Percentiles rank a stretch among this genome's conserved stretches.
These are phyloP conservation scores for Lasioglossum leucozonium DNA, from an alignment of 2,888 invertebrate genomes.

Conservation along the genomic window DNA sequence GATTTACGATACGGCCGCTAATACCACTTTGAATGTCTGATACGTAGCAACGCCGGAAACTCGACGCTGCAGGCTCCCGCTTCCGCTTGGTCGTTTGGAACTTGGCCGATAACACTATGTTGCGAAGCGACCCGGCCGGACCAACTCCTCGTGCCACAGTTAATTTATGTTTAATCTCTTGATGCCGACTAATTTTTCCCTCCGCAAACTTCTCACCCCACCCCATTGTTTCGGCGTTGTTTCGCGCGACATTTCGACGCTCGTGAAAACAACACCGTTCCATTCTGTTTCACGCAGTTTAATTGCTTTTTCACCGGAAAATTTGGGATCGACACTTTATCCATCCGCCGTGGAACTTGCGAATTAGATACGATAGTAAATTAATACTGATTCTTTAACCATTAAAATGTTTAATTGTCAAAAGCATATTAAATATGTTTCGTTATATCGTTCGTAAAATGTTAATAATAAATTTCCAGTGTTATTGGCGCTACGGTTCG, in stretches of 20 bases:
- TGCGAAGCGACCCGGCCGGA: conserved; percentile 44
- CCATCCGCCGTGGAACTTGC: background rate
- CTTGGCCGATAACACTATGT: conserved; percentile 63
- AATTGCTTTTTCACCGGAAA: background rate
- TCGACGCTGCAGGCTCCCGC: conserved; percentile 40
- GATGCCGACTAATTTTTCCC: conserved; percentile 50
- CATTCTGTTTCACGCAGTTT: background rate
- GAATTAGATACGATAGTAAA: background rate
- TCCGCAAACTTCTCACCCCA: background rate
- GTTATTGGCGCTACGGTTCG: too few species aligned
- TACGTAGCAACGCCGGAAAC: conserved; percentile 64
- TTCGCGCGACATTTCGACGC: background rate
- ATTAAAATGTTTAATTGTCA: too few species aligned
- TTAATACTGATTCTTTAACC: too few species aligned
- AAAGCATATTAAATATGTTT: too few species aligned
- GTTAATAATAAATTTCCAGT: too few species aligned
- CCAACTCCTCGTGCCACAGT: conserved; percentile 26
- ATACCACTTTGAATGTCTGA: conserved; percentile 67
- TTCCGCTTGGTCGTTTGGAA: conserved; percentile 57
- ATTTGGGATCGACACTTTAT: background rate
- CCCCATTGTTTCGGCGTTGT: background rate
- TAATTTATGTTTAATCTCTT: conserved; percentile 65
- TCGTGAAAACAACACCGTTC: background rate
- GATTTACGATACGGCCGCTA: conserved; percentile 64
- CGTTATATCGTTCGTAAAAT: too few species aligned